Evolutionary conservation across 2,888 invertebrate species (phyloP).

Genomic region (Thymelicus lineola): DNA sequence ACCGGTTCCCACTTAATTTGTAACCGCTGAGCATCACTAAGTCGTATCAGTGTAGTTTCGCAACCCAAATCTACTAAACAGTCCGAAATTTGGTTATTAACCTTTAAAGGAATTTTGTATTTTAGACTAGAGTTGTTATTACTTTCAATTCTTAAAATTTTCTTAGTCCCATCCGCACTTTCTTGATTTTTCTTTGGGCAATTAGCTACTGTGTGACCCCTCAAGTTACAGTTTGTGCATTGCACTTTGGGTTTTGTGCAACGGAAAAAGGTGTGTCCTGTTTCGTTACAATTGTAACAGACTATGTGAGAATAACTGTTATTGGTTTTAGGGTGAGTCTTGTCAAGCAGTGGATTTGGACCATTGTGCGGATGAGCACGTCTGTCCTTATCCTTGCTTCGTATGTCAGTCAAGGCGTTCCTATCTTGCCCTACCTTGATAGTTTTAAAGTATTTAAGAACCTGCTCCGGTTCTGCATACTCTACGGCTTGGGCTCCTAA

Average conservation of each 20-base stretch:
- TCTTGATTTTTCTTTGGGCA: not conserved
- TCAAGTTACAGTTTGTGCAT: not conserved
- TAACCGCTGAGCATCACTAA: no score
- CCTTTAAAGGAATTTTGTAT: no score
- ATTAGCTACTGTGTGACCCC: not conserved
- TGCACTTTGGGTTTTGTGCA: not conserved
- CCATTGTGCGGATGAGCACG: not conserved
- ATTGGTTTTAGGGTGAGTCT: not conserved
- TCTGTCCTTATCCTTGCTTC: not conserved
- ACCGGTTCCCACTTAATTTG: no score
- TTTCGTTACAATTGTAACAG: not conserved
- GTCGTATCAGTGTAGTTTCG: no score
- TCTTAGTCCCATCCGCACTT: no score
- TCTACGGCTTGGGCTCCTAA: conserved; percentile 10
- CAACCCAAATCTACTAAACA: no score
- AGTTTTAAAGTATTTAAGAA: not conserved
- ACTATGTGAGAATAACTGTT: not conserved
- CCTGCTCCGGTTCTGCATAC: not conserved
- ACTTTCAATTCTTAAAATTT: not conserved
- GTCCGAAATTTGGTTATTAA: no score
- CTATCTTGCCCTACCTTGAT: conserved; percentile 1
- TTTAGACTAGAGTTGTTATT: not conserved
- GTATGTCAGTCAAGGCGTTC: not conserved
- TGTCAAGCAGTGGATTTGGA: not conserved
- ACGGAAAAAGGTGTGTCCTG: not conserved